phyloP scores from a whole-genome alignment of 2,797 vertebrate genomes.

The Lycodopsis pacificus region DNA sequence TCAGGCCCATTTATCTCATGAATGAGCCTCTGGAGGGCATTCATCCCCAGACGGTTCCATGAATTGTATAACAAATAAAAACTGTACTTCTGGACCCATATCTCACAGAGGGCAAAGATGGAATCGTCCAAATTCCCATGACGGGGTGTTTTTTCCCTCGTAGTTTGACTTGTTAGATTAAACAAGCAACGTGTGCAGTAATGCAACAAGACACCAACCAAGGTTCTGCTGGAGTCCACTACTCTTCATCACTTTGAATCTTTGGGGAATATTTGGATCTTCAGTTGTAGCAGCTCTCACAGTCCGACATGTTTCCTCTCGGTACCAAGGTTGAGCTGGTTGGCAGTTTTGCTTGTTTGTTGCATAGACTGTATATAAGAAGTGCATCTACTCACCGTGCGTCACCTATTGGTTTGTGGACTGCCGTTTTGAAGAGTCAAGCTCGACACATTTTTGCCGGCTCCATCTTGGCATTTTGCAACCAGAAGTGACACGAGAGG shows the following conservation, averaged over 20 bases:
- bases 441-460: background rate
- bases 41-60: conserved; percentile 50
- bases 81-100: conserved; percentile 40
- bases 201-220: conserved; percentile 10
- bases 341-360: background rate
- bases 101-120: conserved; percentile 20
- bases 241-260: background rate
- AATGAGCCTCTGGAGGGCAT: conserved; percentile 69
- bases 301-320: conserved; percentile 2
- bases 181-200: conserved; percentile 22
- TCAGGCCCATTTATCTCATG: conserved; percentile 70
- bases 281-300: background rate
- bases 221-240: conserved; percentile 5
- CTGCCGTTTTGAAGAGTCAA: background rate
- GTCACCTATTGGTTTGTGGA: background rate
- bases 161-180: conserved; percentile 22
- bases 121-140: background rate
- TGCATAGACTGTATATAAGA: background rate
- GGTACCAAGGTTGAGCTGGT: background rate
- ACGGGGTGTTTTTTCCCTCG: background rate
- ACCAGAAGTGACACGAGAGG: background rate
- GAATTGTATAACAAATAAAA: conserved; percentile 58
- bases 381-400: background rate
- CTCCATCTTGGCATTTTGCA: background rate
- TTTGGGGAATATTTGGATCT: background rate